Base-by-base conservation (phyloP, 2,113 vertebrate genomes). In the Cyanocitta stelleri region DNA sequence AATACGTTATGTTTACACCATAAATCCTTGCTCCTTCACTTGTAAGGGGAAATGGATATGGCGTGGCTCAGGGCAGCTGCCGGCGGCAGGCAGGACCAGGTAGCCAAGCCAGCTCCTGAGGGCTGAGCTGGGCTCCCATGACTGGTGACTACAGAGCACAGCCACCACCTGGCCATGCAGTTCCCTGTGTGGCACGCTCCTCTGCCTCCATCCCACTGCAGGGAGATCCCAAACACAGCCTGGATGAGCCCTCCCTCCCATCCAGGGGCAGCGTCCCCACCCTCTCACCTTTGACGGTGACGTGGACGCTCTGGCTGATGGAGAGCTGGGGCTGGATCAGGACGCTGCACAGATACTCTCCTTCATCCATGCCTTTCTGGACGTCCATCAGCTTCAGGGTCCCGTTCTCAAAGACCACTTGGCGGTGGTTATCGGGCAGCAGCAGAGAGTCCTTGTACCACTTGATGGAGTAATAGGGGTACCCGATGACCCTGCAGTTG, bases 391-490 rank as follows among this genome's bases (percentile, higher is more conserved):
- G 98, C 97, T 99, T 99, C 35, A 99, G 98, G 3, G 99, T 99
- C 63, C 99, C 99, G 0, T 99, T 99, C 96, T 99, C 99, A 89
- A 99, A 99, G 80, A 99, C 99, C 97, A 99, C 99, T 98, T 99
- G 99, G 56, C 99, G 98, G 98, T 99, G 99, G 97, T 99, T 99
- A 96, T 99, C 99, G 0, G 99, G 99, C 91, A 99, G 97, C 96
- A 99, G 98, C 91, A 99, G 97, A 9, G 99, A 98, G 11, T 99
- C 99, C 96, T 99, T 99, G 97, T 99, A 99, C 99, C 99, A 99
- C 97, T 99, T 99, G 98, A 99, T 99, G 95, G 99, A 99, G 97
- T 99, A 99, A 96, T 99, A 99, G 0, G 99, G 99, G 95, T 99
- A 99, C 76, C 99, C 99, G 58, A 99, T 99, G 96, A 99, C 99